phyloP scores from a whole-genome alignment of 2,888 invertebrate genomes.

The Agrochola lota region DNA sequence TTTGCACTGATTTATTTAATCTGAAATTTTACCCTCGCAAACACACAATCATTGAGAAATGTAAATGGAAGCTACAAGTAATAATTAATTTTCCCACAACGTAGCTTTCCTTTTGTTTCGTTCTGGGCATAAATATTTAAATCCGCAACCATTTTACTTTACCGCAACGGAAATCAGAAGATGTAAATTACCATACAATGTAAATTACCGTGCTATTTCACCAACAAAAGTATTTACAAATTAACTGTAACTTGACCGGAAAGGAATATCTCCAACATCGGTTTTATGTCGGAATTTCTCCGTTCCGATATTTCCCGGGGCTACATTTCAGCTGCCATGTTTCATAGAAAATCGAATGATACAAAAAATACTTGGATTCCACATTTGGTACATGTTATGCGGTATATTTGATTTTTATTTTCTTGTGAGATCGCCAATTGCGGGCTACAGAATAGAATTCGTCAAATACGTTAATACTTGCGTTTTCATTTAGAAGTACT shows the following conservation, averaged over 20 bases:
- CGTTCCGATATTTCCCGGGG: conserved; percentile 28
- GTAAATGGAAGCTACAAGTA: conserved; percentile 21
- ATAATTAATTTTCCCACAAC: neutral
- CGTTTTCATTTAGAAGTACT: neutral
- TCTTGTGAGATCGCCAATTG: neutral
- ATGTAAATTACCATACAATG: conserved; percentile 2
- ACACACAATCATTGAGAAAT: conserved; percentile 15
- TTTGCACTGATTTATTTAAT: neutral
- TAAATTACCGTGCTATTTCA: conserved; percentile 5
- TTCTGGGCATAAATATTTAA: conserved; percentile 18
- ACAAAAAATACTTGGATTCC: conserved; percentile 10
- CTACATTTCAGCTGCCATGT: conserved; percentile 38
- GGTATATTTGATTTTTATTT: neutral
- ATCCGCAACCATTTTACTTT: conserved; percentile 11
- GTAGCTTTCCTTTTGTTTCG: conserved; percentile 4
- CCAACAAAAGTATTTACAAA: conserved; percentile 28
- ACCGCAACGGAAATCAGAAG: neutral
- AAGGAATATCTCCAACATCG: conserved; percentile 16
- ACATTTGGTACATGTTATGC: neutral
- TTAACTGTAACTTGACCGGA: conserved; percentile 6
- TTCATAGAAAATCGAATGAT: conserved; percentile 3
- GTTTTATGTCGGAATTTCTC: conserved; percentile 20
- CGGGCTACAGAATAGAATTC: neutral
- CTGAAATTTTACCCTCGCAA: conserved; percentile 3
- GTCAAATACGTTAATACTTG: neutral